Evolutionary conservation across 2,113 vertebrate genomes (phyloP), one percentile per base, ranked within the genome.

Genomic region (Megaceryle torquata): DNA sequence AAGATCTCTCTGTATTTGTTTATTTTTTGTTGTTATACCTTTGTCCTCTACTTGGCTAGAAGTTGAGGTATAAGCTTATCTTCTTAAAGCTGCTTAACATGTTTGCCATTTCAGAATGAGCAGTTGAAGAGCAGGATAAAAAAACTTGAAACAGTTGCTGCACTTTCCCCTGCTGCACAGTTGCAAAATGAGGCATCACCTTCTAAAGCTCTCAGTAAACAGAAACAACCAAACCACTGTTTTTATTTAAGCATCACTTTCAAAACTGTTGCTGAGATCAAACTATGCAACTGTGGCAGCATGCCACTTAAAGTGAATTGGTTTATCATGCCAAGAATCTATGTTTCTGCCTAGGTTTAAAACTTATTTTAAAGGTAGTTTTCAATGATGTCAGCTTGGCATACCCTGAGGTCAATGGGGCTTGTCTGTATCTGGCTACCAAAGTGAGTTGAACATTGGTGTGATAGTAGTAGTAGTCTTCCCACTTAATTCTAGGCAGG

Each of bases 51-150:
- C 51, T 90, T 20, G 68, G 46, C 51, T 75, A 71, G 37, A 88
- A 91, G 37, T 3, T 70, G 67, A 96, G 57, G 51, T 71, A 65
- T 53, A 79, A 84, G 24, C 70, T 95, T 92, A 78, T 93, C 77
- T 78, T 78, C 57, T 79, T 94, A 88, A 96, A 96, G 83, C 88
- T 76, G 48, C 90, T 96, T 96, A 91, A 75, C 2, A 3, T 82
- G 88, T 95, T 95, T 92, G 44, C 65, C 37, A 19, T 71, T 96
- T 88, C 50, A 78, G 80, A 90, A 71, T 2, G 29, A 84, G 79
- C 60, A 78, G 35, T 31, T 94, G 85, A 91, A 93, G 48, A 94
- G 71, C 43, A 60, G 61, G 68, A 88, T 69, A 65, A 94, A 88
- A 37, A 86, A 91, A 81, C 43, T 53, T 91, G 57, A 89, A 91